Conservation (phyloP, 1,140 invertebrate species). For the Euglossa dilemma region DNA sequence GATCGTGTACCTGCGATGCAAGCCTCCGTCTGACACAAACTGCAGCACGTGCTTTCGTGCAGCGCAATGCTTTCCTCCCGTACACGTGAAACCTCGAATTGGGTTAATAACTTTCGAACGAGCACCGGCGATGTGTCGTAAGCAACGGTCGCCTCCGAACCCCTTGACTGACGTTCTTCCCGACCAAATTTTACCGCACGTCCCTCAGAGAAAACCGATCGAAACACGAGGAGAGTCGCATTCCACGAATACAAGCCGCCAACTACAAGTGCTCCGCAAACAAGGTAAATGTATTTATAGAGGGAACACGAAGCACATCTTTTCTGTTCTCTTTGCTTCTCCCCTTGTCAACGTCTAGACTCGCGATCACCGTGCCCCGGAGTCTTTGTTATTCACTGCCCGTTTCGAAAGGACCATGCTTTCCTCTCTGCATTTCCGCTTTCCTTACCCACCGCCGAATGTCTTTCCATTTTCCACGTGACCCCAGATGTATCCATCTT, state of each 20-base stretch:
- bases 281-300: conserved; percentile 82
- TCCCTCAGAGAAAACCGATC: conserved; percentile 65
- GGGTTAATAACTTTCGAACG: conserved; percentile 35
- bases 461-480: no score
- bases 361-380: conserved; percentile 57
- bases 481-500: not conserved
- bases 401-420: not conserved
- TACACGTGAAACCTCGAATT: not conserved
- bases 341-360: conserved; percentile 73
- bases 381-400: conserved; percentile 51
- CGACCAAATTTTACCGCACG: conserved; percentile 55
- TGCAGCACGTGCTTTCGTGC: not conserved
- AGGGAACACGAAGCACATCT: conserved; percentile 74
- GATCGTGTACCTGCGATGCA: not conserved
- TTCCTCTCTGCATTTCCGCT: conserved; percentile 33
- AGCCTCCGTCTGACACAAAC: not conserved
- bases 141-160: not conserved
- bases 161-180: conserved; percentile 37
- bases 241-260: conserved; percentile 69
- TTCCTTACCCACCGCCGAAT: not conserved
- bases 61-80: not conserved
- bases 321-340: conserved; percentile 73
- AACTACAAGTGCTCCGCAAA: conserved; percentile 80
- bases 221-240: conserved; percentile 68
- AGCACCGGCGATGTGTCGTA: conserved; percentile 9